These are phyloP conservation scores for Linnaemya tessellans DNA, from an alignment of 2,888 invertebrate species.

Conservation along the genomic window DNA sequence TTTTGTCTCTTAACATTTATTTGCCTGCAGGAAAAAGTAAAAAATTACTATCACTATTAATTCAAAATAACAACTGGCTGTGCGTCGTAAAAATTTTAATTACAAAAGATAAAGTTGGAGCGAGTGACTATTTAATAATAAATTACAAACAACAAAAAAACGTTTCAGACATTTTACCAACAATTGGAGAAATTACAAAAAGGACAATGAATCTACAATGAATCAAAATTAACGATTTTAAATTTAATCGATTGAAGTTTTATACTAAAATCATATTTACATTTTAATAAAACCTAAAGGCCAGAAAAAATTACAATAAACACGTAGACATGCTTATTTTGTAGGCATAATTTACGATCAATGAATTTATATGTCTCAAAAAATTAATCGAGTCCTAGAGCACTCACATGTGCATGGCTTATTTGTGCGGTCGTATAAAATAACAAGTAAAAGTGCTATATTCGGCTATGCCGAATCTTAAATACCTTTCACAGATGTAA, in stretches of 20 bases:
- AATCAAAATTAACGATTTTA: slow-evolving; percentile 12
- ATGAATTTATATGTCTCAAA: not conserved
- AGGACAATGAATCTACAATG: slow-evolving; percentile 19
- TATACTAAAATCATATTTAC: not conserved
- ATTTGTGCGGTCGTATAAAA: no score
- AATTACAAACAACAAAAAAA: slow-evolving; percentile 23
- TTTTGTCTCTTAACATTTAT: not conserved
- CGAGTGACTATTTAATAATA: slow-evolving; percentile 12
- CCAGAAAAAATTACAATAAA: slow-evolving; percentile 13
- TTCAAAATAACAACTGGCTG: slow-evolving; percentile 21
- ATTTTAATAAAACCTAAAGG: slow-evolving; percentile 4
- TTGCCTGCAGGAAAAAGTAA: not conserved
- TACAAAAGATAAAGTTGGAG: slow-evolving; percentile 42
- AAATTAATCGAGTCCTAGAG: no score
- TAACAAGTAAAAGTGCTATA: no score
- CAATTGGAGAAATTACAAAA: slow-evolving; percentile 8
- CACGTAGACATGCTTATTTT: slow-evolving; percentile 42
- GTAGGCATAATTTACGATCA: slow-evolving; percentile 25
- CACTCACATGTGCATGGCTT: no score
- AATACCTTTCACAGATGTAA: no score
- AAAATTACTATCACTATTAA: slow-evolving; percentile 17
- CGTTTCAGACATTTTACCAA: slow-evolving; percentile 20
- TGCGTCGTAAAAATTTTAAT: slow-evolving; percentile 67
- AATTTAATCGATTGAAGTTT: slow-evolving; percentile 20
- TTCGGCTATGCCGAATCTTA: no score